Base-by-base conservation (phyloP, 1,140 invertebrate species). In the Eueides isabella region DNA sequence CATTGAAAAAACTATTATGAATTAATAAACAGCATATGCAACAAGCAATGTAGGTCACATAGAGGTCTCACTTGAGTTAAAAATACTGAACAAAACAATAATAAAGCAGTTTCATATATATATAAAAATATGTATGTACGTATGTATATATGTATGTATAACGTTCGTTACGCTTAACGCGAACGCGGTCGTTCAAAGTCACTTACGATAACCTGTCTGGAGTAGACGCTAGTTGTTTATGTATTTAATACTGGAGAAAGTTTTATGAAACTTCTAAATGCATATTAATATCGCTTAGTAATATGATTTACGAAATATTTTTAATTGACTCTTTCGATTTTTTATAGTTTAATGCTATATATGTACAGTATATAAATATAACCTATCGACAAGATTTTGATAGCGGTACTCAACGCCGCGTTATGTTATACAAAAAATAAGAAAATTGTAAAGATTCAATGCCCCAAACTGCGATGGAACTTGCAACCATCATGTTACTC, bases 111-210 rank as follows among this genome's bases (percentile, higher is more conserved):
- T 5, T 55, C 11, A 0, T 7, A n/a, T 48, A 48, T 48, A 48
- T 26, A 26, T 23, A 11, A 55, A 38, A 31, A 31, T 31, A n/a
- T n/a, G n/a, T n/a, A n/a, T n/a, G 31, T 11, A 33, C 11, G 31
- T 33, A 33, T 33, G 31, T 33, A 33, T 33, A 11, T 31, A 2
- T 31, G 30, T 38, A 12, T 9, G 16, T 44, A 19, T 44, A n/a
- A 1, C 2, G 63, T 33, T 65, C 63, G 63, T 65, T 35, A 33
- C 63, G 35, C 63, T 23, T 33, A 33, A 65, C 63, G 29, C 30
- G 19, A 65, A 11, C 30, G 63, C 30, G 63, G 63, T 19, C 63
- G 63, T 33, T 19, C 63, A 65, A 65, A 65, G 63, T 65, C 63
- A 65, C 63, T 28, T 16, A 23, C 31, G 19, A 65, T 65, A 65